Percentiles rank a stretch among this genome's conserved stretches.
Evolutionary conservation across 1,140 invertebrate genomes (phyloP).

Genomic region (Drosophila insularis): DNA sequence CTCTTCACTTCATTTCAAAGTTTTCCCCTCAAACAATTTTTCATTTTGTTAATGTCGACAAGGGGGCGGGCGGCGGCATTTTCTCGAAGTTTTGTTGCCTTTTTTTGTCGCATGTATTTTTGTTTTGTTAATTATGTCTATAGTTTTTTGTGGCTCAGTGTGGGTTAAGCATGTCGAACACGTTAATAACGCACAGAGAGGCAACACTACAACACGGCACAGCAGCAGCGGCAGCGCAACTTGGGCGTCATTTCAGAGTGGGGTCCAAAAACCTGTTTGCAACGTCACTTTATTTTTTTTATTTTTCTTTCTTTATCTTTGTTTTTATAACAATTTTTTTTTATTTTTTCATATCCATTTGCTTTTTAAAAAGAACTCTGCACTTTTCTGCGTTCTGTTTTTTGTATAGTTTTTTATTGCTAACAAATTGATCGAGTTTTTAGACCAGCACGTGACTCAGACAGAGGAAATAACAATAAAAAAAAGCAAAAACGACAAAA

Average conservation of each 20-base stretch:
- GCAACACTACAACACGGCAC: conserved; percentile 5
- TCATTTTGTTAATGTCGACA: not conserved
- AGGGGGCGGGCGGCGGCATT: not conserved
- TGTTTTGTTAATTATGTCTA: not conserved
- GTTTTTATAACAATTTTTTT: conserved; percentile 14
- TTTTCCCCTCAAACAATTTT: not conserved
- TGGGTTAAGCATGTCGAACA: conserved; percentile 17
- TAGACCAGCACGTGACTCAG: conserved; percentile 1
- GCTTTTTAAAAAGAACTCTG: not conserved
- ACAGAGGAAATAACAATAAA: conserved; percentile 21
- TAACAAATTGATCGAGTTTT: conserved; percentile 5
- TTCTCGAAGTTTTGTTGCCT: not conserved
- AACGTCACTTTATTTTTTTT: conserved; percentile 14
- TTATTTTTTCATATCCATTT: not conserved
- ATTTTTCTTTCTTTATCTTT: conserved; percentile 41
- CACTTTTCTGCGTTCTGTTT: conserved; percentile 3
- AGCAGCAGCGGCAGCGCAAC: conserved; percentile 37
- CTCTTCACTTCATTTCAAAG: not conserved
- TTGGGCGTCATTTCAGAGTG: conserved; percentile 38
- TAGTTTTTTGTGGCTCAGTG: conserved; percentile 36
- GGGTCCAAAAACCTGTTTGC: conserved; percentile 62
- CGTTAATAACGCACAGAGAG: conserved; percentile 26
- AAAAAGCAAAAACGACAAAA: conserved; percentile 17
- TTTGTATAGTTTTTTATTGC: not conserved
- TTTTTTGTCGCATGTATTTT: conserved; percentile 3